Evolutionary conservation across 1,140 invertebrate species (phyloP).

Genomic region (Atopsyche davidsoni): DNA sequence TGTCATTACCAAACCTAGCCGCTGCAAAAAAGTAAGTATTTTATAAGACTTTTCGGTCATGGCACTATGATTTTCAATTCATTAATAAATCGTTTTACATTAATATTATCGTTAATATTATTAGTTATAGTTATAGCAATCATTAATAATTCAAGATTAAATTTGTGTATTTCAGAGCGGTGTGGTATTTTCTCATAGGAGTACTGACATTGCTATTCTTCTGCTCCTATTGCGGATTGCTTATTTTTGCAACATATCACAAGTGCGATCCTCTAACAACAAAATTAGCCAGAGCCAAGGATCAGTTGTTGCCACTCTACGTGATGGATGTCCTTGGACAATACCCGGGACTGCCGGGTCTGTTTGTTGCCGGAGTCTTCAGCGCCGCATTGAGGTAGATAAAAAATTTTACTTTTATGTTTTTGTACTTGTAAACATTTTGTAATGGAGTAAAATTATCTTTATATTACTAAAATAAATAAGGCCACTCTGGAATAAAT

Average conservation of each 20-base stretch:
- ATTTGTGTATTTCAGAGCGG: slow-evolving; percentile 49
- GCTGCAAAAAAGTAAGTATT: slow-evolving; percentile 62
- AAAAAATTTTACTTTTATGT: too few species aligned
- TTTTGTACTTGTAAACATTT: too few species aligned
- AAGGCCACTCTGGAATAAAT: too few species aligned
- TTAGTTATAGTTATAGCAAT: slow-evolving; percentile 1
- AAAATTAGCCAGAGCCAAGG: slow-evolving; percentile 56
- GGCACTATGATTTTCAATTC: too few species aligned
- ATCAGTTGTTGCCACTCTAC: slow-evolving; percentile 61
- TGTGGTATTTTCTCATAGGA: slow-evolving; percentile 62
- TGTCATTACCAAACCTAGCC: slow-evolving; percentile 62
- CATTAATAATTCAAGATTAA: slow-evolving; percentile 13
- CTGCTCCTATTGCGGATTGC: slow-evolving; percentile 64
- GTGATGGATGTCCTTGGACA: slow-evolving; percentile 68
- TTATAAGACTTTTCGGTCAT: too few species aligned
- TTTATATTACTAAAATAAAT: too few species aligned
- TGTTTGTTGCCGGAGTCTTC: slow-evolving; percentile 74
- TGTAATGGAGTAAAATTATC: too few species aligned
- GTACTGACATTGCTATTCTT: slow-evolving; percentile 47
- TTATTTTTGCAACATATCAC: slow-evolving; percentile 76
- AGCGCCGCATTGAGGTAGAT: slow-evolving; percentile 68
- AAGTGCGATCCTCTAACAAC: slow-evolving; percentile 76
- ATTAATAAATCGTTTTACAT: too few species aligned
- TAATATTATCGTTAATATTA: too few species aligned
- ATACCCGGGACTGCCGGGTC: slow-evolving; percentile 62